phyloP scores from a whole-genome alignment of 2,113 vertebrate genomes.

The Dolichotis patagonum region DNA sequence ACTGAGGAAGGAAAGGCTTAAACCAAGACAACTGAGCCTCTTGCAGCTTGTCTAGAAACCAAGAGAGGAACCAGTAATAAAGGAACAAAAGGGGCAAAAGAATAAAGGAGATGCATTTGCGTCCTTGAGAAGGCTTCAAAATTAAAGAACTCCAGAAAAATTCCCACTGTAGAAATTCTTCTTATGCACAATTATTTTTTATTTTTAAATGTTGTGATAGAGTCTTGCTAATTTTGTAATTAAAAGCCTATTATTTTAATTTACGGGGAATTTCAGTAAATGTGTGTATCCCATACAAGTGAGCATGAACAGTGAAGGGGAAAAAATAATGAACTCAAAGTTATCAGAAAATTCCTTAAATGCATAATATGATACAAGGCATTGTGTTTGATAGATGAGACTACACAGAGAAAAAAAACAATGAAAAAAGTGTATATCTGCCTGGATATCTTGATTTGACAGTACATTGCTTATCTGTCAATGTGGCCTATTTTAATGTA shows the following conservation, averaged over 20 bases:
- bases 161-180: background rate
- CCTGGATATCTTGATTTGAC: background rate
- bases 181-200: background rate
- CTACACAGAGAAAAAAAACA: background rate
- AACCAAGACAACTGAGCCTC: background rate
- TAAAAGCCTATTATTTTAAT: background rate
- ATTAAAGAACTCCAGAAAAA: background rate
- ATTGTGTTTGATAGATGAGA: slow-evolving; percentile 39
- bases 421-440: background rate
- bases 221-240: background rate
- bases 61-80: background rate
- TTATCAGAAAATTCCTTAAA: slow-evolving; percentile 25
- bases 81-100: background rate
- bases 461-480: slow-evolving; percentile 18
- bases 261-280: background rate
- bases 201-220: background rate
- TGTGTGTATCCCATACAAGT: background rate
- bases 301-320: background rate
- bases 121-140: background rate
- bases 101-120: background rate
- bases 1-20: background rate
- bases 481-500: background rate
- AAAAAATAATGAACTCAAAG: slow-evolving; percentile 28
- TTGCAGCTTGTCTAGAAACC: background rate
- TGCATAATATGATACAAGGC: background rate